A percentile compares a stretch with the other conserved stretches of the same genome.
Conservation (phyloP, 1,140 invertebrate species). For the Pollicipes pollicipes region DNA sequence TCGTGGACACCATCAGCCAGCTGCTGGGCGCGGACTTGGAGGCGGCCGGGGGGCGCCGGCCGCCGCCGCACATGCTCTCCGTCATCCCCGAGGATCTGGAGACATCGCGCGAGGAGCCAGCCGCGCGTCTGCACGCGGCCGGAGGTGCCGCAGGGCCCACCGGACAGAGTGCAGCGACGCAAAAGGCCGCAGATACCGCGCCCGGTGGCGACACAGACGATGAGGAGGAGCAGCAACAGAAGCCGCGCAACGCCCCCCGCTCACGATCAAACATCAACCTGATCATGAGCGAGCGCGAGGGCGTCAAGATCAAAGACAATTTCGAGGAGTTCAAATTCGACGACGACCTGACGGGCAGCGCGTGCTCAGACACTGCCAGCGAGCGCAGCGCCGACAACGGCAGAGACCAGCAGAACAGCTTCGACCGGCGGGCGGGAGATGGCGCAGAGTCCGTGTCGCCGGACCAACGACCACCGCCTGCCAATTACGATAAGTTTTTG, state of each 20-base stretch:
- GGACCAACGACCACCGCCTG: background rate
- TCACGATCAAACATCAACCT: background rate
- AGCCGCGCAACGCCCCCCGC: background rate
- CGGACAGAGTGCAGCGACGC: too few relatives aligned
- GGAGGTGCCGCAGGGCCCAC: background rate
- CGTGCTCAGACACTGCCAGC: background rate
- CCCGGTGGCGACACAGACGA: too few relatives aligned
- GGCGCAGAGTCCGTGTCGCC: background rate
- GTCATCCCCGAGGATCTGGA: background rate
- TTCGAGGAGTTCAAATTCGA: background rate
- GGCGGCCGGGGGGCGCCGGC: too few relatives aligned
- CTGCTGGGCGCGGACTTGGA: background rate
- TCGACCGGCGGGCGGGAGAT: background rate
- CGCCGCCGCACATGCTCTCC: background rate
- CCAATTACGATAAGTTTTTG: constrained; percentile 5
- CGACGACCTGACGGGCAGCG: background rate
- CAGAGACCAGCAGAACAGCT: background rate
- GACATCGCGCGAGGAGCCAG: background rate
- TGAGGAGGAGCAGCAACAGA: background rate
- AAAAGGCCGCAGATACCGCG: background rate
- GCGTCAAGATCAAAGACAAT: background rate
- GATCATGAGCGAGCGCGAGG: background rate
- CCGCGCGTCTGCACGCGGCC: too few relatives aligned
- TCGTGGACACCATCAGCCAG: background rate
- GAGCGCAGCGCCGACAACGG: background rate